Conservation (phyloP, 2,113 vertebrate species). For the Dicaeum eximium region DNA sequence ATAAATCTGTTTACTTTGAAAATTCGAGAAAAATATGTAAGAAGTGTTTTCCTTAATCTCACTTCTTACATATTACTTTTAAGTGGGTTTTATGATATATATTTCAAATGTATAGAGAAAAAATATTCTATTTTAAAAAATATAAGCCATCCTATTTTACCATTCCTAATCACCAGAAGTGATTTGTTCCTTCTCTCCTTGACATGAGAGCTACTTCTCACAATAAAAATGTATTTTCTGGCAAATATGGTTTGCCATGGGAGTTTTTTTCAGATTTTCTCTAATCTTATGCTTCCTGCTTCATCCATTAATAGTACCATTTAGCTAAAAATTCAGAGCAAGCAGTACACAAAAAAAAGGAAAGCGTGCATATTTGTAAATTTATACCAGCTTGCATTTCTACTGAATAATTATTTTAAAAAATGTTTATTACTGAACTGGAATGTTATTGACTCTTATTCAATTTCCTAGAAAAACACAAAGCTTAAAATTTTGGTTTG, state of each 20-base stretch:
- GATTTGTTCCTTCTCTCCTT: not conserved
- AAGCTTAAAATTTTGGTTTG: conserved; percentile 15
- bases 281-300: not conserved
- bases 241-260: not conserved
- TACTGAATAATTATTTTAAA: not conserved
- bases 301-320: not conserved
- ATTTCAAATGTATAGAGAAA: not conserved
- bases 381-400: not conserved
- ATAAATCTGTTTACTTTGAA: not conserved
- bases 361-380: not conserved
- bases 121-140: not conserved
- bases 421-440: not conserved
- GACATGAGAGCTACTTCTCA: not conserved
- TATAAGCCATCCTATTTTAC: not conserved
- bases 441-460: not conserved
- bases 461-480: conserved; percentile 35
- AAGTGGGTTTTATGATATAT: not conserved
- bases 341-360: not conserved
- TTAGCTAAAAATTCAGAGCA: not conserved
- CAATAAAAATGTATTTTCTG: not conserved
- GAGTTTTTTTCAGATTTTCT: not conserved
- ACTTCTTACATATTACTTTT: not conserved
- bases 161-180: not conserved
- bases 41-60: not conserved
- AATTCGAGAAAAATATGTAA: not conserved